Base-by-base conservation (phyloP, 2,888 invertebrate genomes). In the Xanthia togata region DNA sequence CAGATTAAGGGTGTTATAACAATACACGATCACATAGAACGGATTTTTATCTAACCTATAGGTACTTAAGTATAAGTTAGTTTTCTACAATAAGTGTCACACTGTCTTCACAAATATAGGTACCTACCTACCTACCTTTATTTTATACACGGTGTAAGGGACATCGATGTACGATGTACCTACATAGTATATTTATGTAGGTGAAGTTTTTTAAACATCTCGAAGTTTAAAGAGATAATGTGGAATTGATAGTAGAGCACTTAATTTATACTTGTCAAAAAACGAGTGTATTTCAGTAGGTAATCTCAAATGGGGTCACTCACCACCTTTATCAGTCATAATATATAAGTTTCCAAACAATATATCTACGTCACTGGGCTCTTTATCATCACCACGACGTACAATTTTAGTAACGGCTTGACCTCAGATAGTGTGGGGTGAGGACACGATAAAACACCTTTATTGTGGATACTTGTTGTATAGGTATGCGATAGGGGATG, bases 361-460 rank as follows among this genome's bases (percentile, higher is more conserved):
- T 79, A 72, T 82, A 73, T 78, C 65, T 62, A 86, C 89, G 89
- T 90, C 88, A 90, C 81, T 65, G 67, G 62, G 72, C 63, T 75
- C 77, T 79, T 84, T 89, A 90, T 90, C 90, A 64, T 72, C 69
- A 59, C 12, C 50, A 57, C 55, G 26, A 53, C 75, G 62, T 83
- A 86, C 89, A 82, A 71, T 80, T 87, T 87, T 87, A 84, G 87
- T 86, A 41, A 72, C 79, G 65, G 68, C 50, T 47, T 81, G 87
- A 88, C 89, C 89, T 71, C 60, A 63, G 90, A 89, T 89, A 88
- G 75, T 41, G 41, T 11, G 65, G 82, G 75, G 78, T 80, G 76
- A 81, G 50, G 75, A 77, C 71, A 47, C 64, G 89, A 90, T 89
- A 89, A 79, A 70, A 84, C 90, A 90, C 90, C 90, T 90, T 90